These are phyloP conservation scores for Pseudococcus viburni DNA, from an alignment of 2,888 invertebrate species.

Conservation along the genomic window DNA sequence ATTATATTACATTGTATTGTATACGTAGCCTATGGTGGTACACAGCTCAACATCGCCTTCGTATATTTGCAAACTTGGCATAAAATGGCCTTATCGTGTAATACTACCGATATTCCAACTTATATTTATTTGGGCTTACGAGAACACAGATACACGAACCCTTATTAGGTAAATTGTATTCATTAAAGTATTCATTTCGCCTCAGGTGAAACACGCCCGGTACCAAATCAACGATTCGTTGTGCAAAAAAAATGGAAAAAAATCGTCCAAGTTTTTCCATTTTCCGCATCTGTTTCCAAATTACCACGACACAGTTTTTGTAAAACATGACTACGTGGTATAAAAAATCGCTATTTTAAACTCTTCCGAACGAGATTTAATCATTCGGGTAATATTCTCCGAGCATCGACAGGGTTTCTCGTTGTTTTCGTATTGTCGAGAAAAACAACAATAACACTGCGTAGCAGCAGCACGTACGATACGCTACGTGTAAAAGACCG, in stretches of 20 bases:
- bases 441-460: background rate
- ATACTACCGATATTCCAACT: background rate
- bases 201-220: background rate
- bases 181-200: background rate
- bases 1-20: too few species aligned
- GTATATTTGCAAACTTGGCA: background rate
- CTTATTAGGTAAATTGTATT: background rate
- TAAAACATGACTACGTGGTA: too few species aligned
- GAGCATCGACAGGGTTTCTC: background rate
- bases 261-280: too few species aligned
- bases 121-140: background rate
- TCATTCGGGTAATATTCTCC: background rate
- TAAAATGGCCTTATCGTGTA: background rate
- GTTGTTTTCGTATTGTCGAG: background rate
- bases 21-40: background rate
- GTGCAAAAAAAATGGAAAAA: too few species aligned
- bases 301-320: too few species aligned
- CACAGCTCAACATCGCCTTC: background rate
- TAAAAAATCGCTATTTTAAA: background rate
- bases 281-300: too few species aligned
- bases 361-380: background rate
- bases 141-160: background rate
- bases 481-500: background rate
- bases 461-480: background rate
- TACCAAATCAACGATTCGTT: background rate